These are phyloP conservation scores for Phaedon cochleariae DNA, from an alignment of 2,888 invertebrate genomes.

Conservation along the genomic window DNA sequence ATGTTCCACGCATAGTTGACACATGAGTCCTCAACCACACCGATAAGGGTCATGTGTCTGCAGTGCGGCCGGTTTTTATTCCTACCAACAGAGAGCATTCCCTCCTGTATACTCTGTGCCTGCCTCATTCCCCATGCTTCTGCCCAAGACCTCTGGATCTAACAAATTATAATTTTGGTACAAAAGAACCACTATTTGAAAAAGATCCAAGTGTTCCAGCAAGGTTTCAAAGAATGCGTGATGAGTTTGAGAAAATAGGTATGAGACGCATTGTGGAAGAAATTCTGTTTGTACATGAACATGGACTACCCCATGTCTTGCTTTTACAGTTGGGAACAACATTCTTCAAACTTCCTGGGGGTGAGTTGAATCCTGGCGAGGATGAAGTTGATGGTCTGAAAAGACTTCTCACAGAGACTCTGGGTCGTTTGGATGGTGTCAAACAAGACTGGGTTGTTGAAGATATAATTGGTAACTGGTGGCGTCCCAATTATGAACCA, in stretches of 20 bases:
- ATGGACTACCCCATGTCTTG: slow-evolving; percentile 96
- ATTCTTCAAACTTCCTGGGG: slow-evolving; percentile 99
- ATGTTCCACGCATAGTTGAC: no score
- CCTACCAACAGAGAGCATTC: no score
- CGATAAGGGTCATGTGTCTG: no score
- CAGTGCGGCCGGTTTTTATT: no score
- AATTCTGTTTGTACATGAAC: slow-evolving; percentile 94
- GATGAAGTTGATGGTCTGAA: slow-evolving; percentile 98
- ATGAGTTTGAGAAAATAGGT: slow-evolving; percentile 97
- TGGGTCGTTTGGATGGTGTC: slow-evolving; percentile 96
- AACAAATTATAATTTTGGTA: slow-evolving; percentile 99
- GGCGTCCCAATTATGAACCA: slow-evolving; percentile 99
- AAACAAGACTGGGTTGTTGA: slow-evolving; percentile 98
- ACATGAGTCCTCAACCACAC: no score
- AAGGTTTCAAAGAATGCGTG: slow-evolving; percentile 96
- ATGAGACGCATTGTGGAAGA: slow-evolving; percentile 90
- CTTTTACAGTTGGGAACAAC: slow-evolving; percentile 97
- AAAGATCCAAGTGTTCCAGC: slow-evolving; percentile 99
- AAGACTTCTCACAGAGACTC: slow-evolving; percentile 87
- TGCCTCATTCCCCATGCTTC: no score
- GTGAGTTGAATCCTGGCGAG: slow-evolving; percentile 94
- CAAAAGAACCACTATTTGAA: slow-evolving; percentile 98
- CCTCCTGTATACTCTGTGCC: no score
- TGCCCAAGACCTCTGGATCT: no score
- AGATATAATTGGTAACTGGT: slow-evolving; percentile 95